A percentile compares a stretch with the other conserved stretches of the same genome.
These are phyloP conservation scores for Zaprionus lachaisei DNA, from an alignment of 1,140 invertebrate species.

Conservation along the genomic window DNA sequence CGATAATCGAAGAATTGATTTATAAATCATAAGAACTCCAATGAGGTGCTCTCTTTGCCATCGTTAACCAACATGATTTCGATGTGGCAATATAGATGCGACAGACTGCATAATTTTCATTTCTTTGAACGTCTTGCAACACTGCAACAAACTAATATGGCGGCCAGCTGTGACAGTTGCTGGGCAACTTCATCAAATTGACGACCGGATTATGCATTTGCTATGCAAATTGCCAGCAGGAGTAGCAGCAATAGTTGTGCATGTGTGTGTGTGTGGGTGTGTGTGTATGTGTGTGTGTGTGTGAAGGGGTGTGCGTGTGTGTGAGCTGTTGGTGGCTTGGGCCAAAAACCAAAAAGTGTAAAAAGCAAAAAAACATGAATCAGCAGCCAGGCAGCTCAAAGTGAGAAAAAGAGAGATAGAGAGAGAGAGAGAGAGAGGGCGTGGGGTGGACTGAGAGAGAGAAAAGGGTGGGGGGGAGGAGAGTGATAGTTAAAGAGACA, in stretches of 20 bases:
- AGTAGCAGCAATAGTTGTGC: constrained; percentile 18
- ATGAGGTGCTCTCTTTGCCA: neutral
- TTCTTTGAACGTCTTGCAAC: neutral
- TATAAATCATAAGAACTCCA: neutral
- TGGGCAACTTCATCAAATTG: constrained; percentile 63
- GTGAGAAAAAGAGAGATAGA: constrained; percentile 1
- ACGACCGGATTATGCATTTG: constrained; percentile 41
- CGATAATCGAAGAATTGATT: neutral
- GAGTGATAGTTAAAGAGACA: neutral
- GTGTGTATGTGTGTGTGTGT: constrained; percentile 8
- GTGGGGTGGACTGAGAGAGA: neutral
- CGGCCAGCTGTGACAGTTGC: neutral
- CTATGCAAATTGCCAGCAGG: constrained; percentile 59
- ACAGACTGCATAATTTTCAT: neutral
- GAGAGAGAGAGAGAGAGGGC: neutral
- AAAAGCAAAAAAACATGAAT: constrained; percentile 59
- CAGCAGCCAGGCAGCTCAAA: constrained; percentile 61
- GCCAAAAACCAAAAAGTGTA: constrained; percentile 59
- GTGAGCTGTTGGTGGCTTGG: constrained; percentile 38
- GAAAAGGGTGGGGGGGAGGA: neutral
- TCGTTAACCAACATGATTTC: neutral
- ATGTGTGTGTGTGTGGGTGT: constrained; percentile 9
- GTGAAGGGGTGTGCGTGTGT: constrained; percentile 14
- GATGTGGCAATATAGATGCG: neutral
- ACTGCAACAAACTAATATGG: neutral